Percentiles rank a stretch among this genome's conserved stretches.
phyloP scores from a whole-genome alignment of 1,140 invertebrate genomes.

The Zaprionus lachaisei region DNA sequence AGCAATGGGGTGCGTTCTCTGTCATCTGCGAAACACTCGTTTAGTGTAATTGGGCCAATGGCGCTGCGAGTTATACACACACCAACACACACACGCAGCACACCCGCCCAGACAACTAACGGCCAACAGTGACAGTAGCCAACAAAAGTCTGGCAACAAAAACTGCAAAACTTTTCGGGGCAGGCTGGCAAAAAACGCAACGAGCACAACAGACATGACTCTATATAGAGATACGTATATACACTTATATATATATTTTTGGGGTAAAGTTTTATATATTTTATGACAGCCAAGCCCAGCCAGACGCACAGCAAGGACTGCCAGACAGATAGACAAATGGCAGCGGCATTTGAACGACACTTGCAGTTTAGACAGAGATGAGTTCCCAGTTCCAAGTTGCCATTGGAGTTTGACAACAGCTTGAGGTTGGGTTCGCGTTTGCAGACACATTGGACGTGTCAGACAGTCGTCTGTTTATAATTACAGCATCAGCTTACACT shows the following conservation, averaged over 20 bases:
- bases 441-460: conserved; percentile 36
- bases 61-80: conserved; percentile 69
- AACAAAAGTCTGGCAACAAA: conserved; percentile 66
- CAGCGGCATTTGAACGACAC: conserved; percentile 75
- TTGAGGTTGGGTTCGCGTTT: background rate
- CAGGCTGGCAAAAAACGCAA: conserved; percentile 37
- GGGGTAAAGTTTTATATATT: conserved; percentile 77
- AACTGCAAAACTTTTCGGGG: conserved; percentile 69
- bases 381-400: conserved; percentile 9
- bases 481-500: conserved; percentile 79
- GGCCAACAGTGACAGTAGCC: conserved; percentile 43
- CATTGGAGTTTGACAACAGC: background rate
- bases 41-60: conserved; percentile 82
- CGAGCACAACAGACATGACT: conserved; percentile 35
- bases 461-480: conserved; percentile 71
- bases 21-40: conserved; percentile 76
- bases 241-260: conserved; percentile 45
- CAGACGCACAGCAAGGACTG: conserved; percentile 3
- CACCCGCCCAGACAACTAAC: conserved; percentile 70
- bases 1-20: conserved; percentile 24
- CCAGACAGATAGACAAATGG: conserved; percentile 43
- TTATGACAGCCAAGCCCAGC: conserved; percentile 65
- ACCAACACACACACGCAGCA: conserved; percentile 10
- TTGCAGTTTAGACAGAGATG: conserved; percentile 61
- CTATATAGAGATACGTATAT: background rate